phyloP scores from a whole-genome alignment of 2,113 vertebrate genomes.

The Parus major region DNA sequence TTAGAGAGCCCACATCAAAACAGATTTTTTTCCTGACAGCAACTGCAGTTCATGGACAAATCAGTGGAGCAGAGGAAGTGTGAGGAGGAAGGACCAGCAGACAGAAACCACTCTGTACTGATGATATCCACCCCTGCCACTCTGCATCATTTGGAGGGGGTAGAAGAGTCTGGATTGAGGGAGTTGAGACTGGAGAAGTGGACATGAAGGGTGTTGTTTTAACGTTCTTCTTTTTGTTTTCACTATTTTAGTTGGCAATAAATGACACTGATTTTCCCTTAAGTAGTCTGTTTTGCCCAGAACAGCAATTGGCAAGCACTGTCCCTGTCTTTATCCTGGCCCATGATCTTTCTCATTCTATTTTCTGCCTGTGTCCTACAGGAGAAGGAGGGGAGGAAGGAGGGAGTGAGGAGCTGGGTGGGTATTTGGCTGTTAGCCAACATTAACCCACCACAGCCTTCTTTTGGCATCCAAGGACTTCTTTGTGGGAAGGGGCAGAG shows the following conservation, averaged over 20 bases:
- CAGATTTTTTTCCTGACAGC: neutral
- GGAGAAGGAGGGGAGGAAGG: neutral
- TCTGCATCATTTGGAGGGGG: neutral
- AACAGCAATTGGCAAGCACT: neutral
- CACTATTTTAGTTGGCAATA: neutral
- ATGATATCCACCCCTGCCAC: neutral
- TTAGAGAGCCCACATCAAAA: neutral
- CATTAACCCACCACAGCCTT: neutral
- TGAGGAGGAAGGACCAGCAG: neutral
- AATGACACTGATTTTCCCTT: neutral
- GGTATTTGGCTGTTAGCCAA: neutral
- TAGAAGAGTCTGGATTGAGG: neutral
- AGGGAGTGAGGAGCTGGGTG: neutral
- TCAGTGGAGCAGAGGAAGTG: neutral
- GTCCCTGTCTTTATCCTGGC: neutral
- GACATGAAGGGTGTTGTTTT: neutral
- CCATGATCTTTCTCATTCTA: neutral
- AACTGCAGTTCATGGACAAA: neutral
- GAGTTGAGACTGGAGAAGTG: neutral
- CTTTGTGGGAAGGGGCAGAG: neutral
- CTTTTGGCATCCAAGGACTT: neutral
- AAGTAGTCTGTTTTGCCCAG: neutral
- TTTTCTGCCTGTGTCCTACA: neutral
- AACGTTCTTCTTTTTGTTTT: neutral
- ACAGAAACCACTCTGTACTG: neutral